These are phyloP conservation scores for Drosophila austrosaltans DNA, from an alignment of 2,888 invertebrate genomes.

Conservation along the genomic window DNA sequence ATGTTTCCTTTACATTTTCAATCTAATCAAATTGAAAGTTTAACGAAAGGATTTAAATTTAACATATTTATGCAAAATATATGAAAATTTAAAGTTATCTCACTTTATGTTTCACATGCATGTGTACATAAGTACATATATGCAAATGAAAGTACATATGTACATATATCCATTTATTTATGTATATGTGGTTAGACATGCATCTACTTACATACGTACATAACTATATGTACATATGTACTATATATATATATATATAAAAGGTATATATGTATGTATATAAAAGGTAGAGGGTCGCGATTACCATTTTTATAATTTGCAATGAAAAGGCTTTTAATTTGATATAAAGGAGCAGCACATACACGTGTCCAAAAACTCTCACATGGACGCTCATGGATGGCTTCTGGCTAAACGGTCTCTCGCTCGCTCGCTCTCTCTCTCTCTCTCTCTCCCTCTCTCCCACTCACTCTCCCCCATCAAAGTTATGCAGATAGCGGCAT, in stretches of 20 bases:
- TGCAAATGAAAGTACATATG: neutral
- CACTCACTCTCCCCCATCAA: slow-evolving; percentile 7
- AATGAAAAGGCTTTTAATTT: slow-evolving; percentile 69
- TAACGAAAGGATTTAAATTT: too few species aligned
- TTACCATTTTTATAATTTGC: slow-evolving; percentile 73
- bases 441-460: too few species aligned
- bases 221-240: neutral
- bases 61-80: too few species aligned
- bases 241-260: neutral
- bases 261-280: slow-evolving; percentile 4
- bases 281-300: slow-evolving; percentile 26
- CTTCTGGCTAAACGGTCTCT: slow-evolving; percentile 28
- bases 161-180: too few species aligned
- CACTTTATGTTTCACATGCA: too few species aligned
- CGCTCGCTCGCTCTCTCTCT: neutral
- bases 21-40: too few species aligned
- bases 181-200: too few species aligned
- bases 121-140: too few species aligned
- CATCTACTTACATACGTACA: too few species aligned
- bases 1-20: too few species aligned
- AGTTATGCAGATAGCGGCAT: slow-evolving; percentile 77
- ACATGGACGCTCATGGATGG: slow-evolving; percentile 25
- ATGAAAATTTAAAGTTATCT: too few species aligned
- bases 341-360: slow-evolving; percentile 45
- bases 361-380: slow-evolving; percentile 15